These are phyloP conservation scores for Baronia brevicornis DNA, from an alignment of 2,888 invertebrate species.

Conservation along the genomic window DNA sequence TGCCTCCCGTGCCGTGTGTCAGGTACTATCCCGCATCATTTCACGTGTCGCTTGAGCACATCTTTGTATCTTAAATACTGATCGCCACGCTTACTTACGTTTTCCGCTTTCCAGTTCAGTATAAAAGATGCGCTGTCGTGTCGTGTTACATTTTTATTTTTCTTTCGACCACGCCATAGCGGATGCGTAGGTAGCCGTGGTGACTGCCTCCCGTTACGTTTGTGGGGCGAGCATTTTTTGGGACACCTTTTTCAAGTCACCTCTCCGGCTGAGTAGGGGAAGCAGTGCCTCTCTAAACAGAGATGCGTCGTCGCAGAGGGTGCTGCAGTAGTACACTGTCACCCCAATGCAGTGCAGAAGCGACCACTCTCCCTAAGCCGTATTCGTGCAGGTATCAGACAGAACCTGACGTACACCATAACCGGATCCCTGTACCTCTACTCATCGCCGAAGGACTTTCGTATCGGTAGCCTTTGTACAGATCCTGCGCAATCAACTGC, in stretches of 20 bases:
- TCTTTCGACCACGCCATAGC: slow-evolving; percentile 6
- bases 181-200: slow-evolving; percentile 19
- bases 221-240: slow-evolving; percentile 20
- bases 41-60: too few relatives aligned
- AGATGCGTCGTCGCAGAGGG: slow-evolving; percentile 20
- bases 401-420: slow-evolving; percentile 11
- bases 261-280: slow-evolving; percentile 20
- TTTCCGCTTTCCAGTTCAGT: too few relatives aligned
- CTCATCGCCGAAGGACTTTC: slow-evolving; percentile 12
- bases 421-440: slow-evolving; percentile 12
- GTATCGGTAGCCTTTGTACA: slow-evolving; percentile 5
- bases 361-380: slow-evolving; percentile 18
- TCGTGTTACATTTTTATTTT: too few relatives aligned
- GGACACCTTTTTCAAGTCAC: slow-evolving; percentile 26
- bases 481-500: slow-evolving; percentile 10
- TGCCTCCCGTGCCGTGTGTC: too few relatives aligned
- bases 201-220: slow-evolving; percentile 9
- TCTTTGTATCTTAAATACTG: too few relatives aligned
- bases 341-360: slow-evolving; percentile 15
- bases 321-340: slow-evolving; percentile 21
- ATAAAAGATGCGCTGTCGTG: too few relatives aligned
- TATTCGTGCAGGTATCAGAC: slow-evolving; percentile 18
- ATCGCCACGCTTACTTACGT: too few relatives aligned
- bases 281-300: slow-evolving; percentile 25
- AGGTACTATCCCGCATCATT: too few relatives aligned